A percentile compares a stretch with the other conserved stretches of the same genome.
Conservation (phyloP, 2,888 invertebrate species). For the Drosophila aldrichi region DNA sequence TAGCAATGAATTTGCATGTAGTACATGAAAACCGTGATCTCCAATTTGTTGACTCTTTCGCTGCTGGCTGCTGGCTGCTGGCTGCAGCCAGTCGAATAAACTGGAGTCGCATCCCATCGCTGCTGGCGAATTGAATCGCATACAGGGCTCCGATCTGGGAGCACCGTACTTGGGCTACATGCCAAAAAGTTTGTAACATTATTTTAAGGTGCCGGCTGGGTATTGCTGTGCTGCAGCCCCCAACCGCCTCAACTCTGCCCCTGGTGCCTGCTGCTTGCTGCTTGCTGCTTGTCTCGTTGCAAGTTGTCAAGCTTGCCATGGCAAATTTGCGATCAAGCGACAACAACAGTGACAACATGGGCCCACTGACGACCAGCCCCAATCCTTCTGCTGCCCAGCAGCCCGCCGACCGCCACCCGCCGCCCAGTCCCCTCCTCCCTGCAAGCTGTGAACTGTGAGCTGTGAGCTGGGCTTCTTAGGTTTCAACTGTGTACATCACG, state of each 20-base stretch:
- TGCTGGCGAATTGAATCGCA: conserved; percentile 65
- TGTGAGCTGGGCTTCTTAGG: conserved; percentile 67
- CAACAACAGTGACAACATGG: conserved; percentile 79
- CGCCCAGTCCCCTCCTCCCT: neutral
- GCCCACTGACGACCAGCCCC: conserved; percentile 61
- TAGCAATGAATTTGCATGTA: conserved; percentile 85
- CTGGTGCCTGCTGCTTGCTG: neutral
- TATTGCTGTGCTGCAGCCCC: conserved; percentile 20
- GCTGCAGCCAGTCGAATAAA: conserved; percentile 38
- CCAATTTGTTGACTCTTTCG: conserved; percentile 83
- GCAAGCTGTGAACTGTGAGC: conserved; percentile 62
- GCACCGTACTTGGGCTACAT: conserved; percentile 70
- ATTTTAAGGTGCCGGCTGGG: conserved; percentile 74
- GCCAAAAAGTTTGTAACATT: conserved; percentile 79
- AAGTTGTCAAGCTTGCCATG: conserved; percentile 78
- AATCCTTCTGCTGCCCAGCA: neutral
- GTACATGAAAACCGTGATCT: conserved; percentile 86
- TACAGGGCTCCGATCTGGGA: conserved; percentile 67
- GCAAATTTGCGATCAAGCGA: conserved; percentile 79
- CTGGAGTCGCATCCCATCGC: conserved; percentile 32
- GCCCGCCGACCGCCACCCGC: neutral
- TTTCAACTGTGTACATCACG: conserved; percentile 76
- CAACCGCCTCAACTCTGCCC: neutral
- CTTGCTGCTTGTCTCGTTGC: conserved; percentile 48
- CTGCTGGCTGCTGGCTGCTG: conserved; percentile 45